Base-by-base conservation (phyloP, 1,140 invertebrate species). In the Zaprionus tsacasi region DNA sequence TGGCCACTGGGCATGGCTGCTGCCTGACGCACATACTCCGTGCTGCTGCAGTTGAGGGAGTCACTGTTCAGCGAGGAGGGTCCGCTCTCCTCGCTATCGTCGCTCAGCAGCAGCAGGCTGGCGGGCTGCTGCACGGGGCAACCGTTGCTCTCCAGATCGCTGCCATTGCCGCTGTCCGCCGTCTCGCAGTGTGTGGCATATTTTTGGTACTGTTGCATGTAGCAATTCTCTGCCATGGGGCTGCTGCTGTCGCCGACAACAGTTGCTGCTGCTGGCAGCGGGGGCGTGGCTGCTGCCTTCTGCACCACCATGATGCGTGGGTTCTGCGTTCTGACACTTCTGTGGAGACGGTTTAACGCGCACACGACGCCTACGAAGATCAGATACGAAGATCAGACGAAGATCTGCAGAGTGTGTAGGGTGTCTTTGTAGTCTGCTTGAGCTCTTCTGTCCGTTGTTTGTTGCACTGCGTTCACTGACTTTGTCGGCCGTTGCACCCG, bases 151-250 rank as follows among this genome's bases (percentile, higher is more conserved):
- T 97, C 96, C 59, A 97, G 93, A 87, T 97, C 96, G 86, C 96
- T 97, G 92, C 96, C 96, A 15, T 96, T 97, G 21, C 96, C 96
- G 63, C 96, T 97, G 93, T 97, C 96, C 70, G 96, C 86, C 1
- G 96, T 96, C 70, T 96, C 96, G 80, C 94, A 95, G 2, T 96
- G 96, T 45, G 96, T 79, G 54, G 83, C 75, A 38, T 88, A 88
- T 67, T 88, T 79, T 30, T 88, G 80, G 40, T 83, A 88, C 48
- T 89, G 83, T 11, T 88, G 85, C 85, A 88, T 81, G 68, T 72
- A 88, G 96, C 78, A 96, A 95, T 85, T 97, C 96, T 1, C 96
- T 95, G 88, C 11, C n/a, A n/a, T 45, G n/a, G n/a, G 40, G 50
- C 78, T 70, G 27, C 78, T 70, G 27, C 68, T 72, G 11, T 55